Conservation (phyloP, 2,888 invertebrate species). For the Volucella bombylans region DNA sequence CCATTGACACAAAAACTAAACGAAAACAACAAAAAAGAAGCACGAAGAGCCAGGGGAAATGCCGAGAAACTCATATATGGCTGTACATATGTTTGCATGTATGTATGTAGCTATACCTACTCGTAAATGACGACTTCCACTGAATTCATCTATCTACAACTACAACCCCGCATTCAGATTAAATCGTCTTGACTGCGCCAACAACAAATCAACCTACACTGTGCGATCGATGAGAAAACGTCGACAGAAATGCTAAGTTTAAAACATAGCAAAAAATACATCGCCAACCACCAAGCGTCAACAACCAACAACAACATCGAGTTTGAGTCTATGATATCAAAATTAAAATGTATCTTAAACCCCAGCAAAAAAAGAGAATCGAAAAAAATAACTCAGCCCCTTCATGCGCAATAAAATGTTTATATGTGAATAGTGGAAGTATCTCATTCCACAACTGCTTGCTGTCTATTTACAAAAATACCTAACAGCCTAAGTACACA, state of each 20-base stretch:
- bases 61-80: conserved; percentile 5
- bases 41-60: conserved; percentile 9
- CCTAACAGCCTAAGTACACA: conserved; percentile 24
- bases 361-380: conserved; percentile 1
- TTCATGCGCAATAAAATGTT: conserved; percentile 50
- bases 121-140: conserved; percentile 3
- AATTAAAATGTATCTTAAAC: conserved; percentile 26
- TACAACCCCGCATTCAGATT: conserved; percentile 31
- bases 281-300: conserved; percentile 14
- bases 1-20: conserved; percentile 43
- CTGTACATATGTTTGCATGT: not conserved
- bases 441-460: conserved; percentile 45
- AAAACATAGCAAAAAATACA: conserved; percentile 42
- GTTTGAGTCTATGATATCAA: not conserved
- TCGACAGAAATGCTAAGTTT: conserved; percentile 35
- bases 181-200: conserved; percentile 34
- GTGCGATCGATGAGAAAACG: conserved; percentile 38
- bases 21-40: conserved; percentile 8
- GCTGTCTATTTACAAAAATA: conserved; percentile 50
- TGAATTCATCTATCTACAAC: conserved; percentile 19
- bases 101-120: not conserved
- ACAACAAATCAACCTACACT: conserved; percentile 43
- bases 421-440: conserved; percentile 33
- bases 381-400: conserved; percentile 40
- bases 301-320: conserved; percentile 21